phyloP scores from a whole-genome alignment of 2,113 vertebrate genomes.

The Prolemur simus region DNA sequence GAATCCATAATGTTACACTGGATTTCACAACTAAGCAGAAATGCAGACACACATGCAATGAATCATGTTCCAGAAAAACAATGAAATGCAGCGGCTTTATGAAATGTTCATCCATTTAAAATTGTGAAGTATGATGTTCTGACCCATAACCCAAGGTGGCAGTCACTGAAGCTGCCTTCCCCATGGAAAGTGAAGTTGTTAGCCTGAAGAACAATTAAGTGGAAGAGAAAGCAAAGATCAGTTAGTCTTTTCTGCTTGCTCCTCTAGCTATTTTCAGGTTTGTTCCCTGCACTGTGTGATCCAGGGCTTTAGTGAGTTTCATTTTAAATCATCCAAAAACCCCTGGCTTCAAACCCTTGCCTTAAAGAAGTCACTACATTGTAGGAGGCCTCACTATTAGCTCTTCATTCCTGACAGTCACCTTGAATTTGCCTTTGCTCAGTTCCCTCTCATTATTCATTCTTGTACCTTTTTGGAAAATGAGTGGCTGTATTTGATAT shows the following conservation, averaged over 20 bases:
- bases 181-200: neutral
- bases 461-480: neutral
- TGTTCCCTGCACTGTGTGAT: neutral
- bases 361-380: neutral
- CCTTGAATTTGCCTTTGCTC: conserved; percentile 9
- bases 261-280: conserved; percentile 22
- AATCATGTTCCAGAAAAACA: neutral
- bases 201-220: neutral
- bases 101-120: neutral
- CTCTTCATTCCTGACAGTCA: neutral
- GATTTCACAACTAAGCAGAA: conserved; percentile 6
- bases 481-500: neutral
- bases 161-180: neutral
- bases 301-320: conserved; percentile 46
- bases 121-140: neutral
- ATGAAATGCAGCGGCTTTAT: neutral
- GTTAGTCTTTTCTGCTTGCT: neutral
- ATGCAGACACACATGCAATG: neutral
- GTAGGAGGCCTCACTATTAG: neutral
- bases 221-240: neutral
- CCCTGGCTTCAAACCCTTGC: conserved; percentile 29
- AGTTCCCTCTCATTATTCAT: neutral
- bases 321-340: conserved; percentile 53
- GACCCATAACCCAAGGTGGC: neutral
- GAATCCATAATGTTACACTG: neutral